phyloP scores from a whole-genome alignment of 2,888 invertebrate species.

The Unio pictorum region DNA sequence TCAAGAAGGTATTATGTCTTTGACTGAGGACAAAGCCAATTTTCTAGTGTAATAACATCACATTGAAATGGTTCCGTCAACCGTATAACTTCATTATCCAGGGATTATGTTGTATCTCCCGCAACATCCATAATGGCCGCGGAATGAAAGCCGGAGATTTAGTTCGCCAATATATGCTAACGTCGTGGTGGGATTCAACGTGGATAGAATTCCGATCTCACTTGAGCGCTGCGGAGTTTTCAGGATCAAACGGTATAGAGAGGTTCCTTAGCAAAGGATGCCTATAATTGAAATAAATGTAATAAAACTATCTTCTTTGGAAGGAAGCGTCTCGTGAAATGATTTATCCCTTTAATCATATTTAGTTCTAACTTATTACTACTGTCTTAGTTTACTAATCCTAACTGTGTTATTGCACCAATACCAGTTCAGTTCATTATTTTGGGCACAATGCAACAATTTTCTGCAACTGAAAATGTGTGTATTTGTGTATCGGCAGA shows the following conservation, averaged over 20 bases:
- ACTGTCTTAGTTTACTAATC: constrained; percentile 4
- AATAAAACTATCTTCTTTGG: constrained; percentile 7
- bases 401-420: too few species aligned
- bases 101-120: constrained; percentile 29
- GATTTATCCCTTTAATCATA: constrained; percentile 7
- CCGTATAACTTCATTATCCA: constrained; percentile 40
- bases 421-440: too few species aligned
- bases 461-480: too few species aligned
- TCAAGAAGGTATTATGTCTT: too few species aligned
- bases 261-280: constrained; percentile 26
- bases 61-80: constrained; percentile 37
- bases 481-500: too few species aligned
- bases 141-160: constrained; percentile 26
- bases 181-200: constrained; percentile 16
- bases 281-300: constrained; percentile 40
- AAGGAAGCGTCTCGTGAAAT: constrained; percentile 1
- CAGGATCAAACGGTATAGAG: constrained; percentile 20
- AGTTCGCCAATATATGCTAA: constrained; percentile 36
- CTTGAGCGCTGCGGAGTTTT: constrained; percentile 26
- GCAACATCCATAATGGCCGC: constrained; percentile 33
- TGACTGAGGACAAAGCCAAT: constrained; percentile 53
- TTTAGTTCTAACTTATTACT: constrained; percentile 8
- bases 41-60: constrained; percentile 53
- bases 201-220: constrained; percentile 27
- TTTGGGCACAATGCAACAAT: too few species aligned